phyloP scores from a whole-genome alignment of 2,888 invertebrate species.

The Zootermopsis nevadensis region DNA sequence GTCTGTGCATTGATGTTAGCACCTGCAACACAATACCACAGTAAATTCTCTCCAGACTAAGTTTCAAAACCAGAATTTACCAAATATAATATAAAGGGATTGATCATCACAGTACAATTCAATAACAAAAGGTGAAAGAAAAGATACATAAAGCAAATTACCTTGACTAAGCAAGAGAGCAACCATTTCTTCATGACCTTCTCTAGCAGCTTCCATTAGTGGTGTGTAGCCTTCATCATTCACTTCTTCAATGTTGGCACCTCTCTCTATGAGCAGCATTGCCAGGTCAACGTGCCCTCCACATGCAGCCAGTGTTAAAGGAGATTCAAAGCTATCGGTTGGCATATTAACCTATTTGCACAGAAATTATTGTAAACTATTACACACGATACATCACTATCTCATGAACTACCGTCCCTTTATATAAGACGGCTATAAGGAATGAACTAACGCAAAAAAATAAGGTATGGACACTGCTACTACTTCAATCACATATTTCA shows the following conservation, averaged over 20 bases:
- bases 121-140: no score
- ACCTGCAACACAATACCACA: constrained; percentile 61
- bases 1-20: constrained; percentile 98
- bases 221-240: constrained; percentile 99
- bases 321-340: constrained; percentile 99
- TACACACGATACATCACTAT: background rate
- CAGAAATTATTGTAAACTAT: constrained; percentile 30
- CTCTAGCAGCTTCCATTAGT: constrained; percentile 98
- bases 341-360: constrained; percentile 89
- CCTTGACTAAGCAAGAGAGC: constrained; percentile 90
- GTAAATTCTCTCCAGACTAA: background rate
- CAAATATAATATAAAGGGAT: background rate
- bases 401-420: no score
- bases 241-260: constrained; percentile 98
- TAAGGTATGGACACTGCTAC: no score
- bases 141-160: constrained; percentile 56
- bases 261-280: constrained; percentile 92
- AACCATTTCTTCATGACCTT: constrained; percentile 99
- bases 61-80: background rate
- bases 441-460: no score
- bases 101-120: no score
- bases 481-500: no score
- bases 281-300: constrained; percentile 99
- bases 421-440: no score
- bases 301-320: constrained; percentile 96